Conservation (phyloP, 2,888 invertebrate genomes). For the Oscheius sp. region DNA sequence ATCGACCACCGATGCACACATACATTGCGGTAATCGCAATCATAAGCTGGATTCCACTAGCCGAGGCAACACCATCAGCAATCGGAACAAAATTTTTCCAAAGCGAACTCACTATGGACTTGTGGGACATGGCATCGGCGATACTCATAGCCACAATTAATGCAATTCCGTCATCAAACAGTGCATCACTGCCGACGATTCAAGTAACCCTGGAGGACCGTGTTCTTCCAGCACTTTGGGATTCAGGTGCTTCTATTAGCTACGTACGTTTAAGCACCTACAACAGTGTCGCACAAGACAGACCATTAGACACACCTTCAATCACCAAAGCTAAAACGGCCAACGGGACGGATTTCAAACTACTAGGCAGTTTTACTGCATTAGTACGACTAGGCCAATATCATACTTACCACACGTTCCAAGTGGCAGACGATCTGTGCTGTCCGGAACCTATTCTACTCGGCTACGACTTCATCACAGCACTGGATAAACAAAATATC, state of each 20-base stretch:
- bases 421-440: not conserved
- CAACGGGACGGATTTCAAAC: not conserved
- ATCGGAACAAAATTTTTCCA: too few species aligned
- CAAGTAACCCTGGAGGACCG: slow-evolving; percentile 1
- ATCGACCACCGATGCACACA: too few species aligned
- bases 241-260: not conserved
- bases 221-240: not conserved
- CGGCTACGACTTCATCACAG: slow-evolving; percentile 10
- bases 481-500: slow-evolving; percentile 9
- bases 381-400: not conserved
- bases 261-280: not conserved
- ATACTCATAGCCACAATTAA: too few species aligned
- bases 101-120: too few species aligned
- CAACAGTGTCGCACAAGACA: not conserved
- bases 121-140: too few species aligned
- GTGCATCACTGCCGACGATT: not conserved
- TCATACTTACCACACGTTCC: not conserved
- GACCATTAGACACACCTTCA: not conserved
- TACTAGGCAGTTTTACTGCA: not conserved
- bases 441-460: slow-evolving; percentile 12
- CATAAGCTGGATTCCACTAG: too few species aligned
- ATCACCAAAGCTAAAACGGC: not conserved
- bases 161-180: too few species aligned
- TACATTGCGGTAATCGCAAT: too few species aligned
- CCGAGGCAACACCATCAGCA: too few species aligned